Evolutionary conservation across 2,888 invertebrate genomes (phyloP), one percentile per base, ranked within the genome.

Genomic region (Eristalis tenax): DNA sequence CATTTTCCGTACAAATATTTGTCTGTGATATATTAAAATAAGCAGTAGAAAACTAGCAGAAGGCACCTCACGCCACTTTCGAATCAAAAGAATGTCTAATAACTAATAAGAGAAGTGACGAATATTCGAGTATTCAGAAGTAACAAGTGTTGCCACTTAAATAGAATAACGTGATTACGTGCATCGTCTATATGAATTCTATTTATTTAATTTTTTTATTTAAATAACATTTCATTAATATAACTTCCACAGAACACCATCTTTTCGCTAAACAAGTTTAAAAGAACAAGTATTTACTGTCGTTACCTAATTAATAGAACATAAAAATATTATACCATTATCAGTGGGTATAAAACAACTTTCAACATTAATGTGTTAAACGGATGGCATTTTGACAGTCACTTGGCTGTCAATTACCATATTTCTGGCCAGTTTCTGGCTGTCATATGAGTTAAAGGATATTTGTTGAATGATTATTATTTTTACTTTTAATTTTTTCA

Each of bases 1-100:
- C 85, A 86, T 86, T 70, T 6, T 66, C 70, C 32, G 18, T 4
- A 18, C n/a, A 50, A 50, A 8, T 50, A 50, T 50, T 18, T 4
- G 6, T n/a, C 43, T 8, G 18, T 50, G 18, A 1, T 18, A 2
- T n/a, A 50, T 50, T 38, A 2, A 22, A 59, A 65, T 23, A 64
- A 18, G 8, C n/a, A 50, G 6, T 69, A 64, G 18, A 56, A 32
- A 18, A 11, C 38, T 8, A 59, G 57, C 40, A 66, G 57, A 70
- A 63, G 64, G 13, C 61, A 65, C 64, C 43, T 59, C 59, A 74
- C 83, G 22, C 22, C 65, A 40, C 18, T 40, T 43, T 63, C 8
- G 23, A 2, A 22, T 22, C 6, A 23, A 43, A 69, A 23, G 22
- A 77, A 56, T 63, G 50, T 50, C 69, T 35, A 23, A 5, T 38